Evolutionary conservation across 2,113 vertebrate genomes (phyloP).

Genomic region (Calonectris borealis): DNA sequence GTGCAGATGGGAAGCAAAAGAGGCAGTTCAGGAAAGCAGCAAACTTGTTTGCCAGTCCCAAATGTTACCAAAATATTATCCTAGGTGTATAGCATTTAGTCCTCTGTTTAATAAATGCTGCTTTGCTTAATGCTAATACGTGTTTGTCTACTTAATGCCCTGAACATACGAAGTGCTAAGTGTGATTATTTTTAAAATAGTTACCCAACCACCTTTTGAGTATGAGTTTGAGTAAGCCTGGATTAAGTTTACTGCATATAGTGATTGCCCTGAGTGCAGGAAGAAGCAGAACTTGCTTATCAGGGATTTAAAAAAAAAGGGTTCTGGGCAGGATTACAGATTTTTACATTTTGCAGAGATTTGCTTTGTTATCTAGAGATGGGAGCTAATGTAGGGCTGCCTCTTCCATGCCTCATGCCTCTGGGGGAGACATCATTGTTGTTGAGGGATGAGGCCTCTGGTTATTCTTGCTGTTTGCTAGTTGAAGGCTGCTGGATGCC

Average conservation of each 20-base stretch:
- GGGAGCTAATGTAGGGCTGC: background rate
- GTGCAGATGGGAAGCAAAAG: background rate
- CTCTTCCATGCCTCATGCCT: rapidly evolving
- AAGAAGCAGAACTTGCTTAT: background rate
- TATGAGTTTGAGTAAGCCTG: background rate
- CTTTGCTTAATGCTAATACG: background rate
- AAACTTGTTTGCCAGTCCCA: background rate
- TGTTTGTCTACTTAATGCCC: background rate
- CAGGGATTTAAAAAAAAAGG: no score
- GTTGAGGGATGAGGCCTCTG: rapidly evolving
- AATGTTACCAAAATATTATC: background rate
- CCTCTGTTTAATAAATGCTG: background rate
- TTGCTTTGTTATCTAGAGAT: background rate
- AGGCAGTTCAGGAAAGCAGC: background rate
- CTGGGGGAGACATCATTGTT: background rate
- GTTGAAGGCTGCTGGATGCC: background rate
- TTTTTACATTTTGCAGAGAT: background rate
- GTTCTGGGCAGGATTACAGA: background rate
- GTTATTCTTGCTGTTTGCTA: background rate
- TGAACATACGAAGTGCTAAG: no score
- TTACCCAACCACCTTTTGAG: background rate
- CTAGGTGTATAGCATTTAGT: background rate
- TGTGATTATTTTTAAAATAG: background rate
- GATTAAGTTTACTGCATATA: background rate
- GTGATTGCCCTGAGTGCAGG: background rate